Percentiles rank a stretch among this genome's conserved stretches.
phyloP scores from a whole-genome alignment of 2,797 vertebrate species.

The Toxotes lorentzi region DNA sequence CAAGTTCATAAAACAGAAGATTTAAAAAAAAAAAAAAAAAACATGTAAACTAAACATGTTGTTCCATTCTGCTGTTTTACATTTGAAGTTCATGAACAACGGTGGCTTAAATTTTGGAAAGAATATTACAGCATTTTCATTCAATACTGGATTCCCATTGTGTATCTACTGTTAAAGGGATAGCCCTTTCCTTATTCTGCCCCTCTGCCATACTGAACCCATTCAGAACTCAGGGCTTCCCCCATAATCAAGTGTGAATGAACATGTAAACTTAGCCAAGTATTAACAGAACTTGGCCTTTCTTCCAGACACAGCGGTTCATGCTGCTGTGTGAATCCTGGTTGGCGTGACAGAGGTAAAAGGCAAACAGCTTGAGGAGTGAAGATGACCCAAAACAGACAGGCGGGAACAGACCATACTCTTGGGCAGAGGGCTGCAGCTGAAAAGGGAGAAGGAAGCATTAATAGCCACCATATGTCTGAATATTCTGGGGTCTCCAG shows the following conservation, averaged over 20 bases:
- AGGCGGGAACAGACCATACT: conserved; percentile 55
- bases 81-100: background rate
- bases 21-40: background rate
- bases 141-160: conserved; percentile 23
- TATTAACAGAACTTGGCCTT: conserved; percentile 79
- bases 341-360: conserved; percentile 78
- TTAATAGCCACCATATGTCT: conserved; percentile 84
- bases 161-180: conserved; percentile 20
- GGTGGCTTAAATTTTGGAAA: background rate
- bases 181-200: conserved; percentile 30
- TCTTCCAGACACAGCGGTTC: conserved; percentile 65
- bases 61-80: background rate
- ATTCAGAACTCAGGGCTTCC: conserved; percentile 65
- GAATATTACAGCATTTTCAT: conserved; percentile 2
- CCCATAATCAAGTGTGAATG: conserved; percentile 86
- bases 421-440: conserved; percentile 49
- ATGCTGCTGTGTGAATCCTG: conserved; percentile 75
- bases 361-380: conserved; percentile 75
- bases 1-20: background rate
- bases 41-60: background rate
- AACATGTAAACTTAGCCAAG: conserved; percentile 88
- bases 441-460: conserved; percentile 60
- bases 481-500: conserved; percentile 74
- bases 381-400: conserved; percentile 71
- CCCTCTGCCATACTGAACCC: conserved; percentile 68